Evolutionary conservation across 2,797 vertebrate species (phyloP), one percentile per base, ranked within the genome.

Genomic region (Cygnus olor): DNA sequence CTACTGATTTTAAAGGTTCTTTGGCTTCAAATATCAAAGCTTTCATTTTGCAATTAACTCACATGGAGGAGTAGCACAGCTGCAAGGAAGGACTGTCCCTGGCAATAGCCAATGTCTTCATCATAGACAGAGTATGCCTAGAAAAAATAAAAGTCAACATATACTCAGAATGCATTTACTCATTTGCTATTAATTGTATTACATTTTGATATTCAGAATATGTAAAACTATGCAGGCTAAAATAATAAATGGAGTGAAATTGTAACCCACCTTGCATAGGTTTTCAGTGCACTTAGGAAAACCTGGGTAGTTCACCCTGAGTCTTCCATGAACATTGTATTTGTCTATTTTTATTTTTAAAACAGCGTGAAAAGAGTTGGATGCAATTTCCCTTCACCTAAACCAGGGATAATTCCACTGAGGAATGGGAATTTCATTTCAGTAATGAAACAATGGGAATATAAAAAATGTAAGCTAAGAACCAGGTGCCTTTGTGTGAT

Each of bases 121-220:
- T 99, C 99, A 27, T 99, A 99, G 44, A 99, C 99, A 22, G 99
- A 99, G 93, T 99, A 99, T 20, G 99, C 99, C 99, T 99, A 94
- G 61, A 74, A 89, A 91, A 96, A 60, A 93, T 8, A 34, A 47
- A 91, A 88, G 64, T 5, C 16, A 72, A 19, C 21, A 17, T 27
- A 60, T 18, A 34, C 54, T 94, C 76, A 64, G 87, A 91, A 82
- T 19, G 47, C 44, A 91, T 0, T 1, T 11, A n/a, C 32, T 19
- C 57, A 60, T n/a, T 40, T 28, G 27, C 51, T 53, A 53, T 10
- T 28, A 27, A 53, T 53, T 53, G 15, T 28, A 53, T 28, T 53
- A 53, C 27, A 17, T 53, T 53, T 53, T 53, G 51, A 53, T 53
- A 3, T 6, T 21, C 74, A 80, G 76, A n/a, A 44, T 2, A 3